A percentile compares a stretch with the other conserved stretches of the same genome.
phyloP scores from a whole-genome alignment of 1,140 invertebrate genomes.

The Vanessa tameamea region DNA sequence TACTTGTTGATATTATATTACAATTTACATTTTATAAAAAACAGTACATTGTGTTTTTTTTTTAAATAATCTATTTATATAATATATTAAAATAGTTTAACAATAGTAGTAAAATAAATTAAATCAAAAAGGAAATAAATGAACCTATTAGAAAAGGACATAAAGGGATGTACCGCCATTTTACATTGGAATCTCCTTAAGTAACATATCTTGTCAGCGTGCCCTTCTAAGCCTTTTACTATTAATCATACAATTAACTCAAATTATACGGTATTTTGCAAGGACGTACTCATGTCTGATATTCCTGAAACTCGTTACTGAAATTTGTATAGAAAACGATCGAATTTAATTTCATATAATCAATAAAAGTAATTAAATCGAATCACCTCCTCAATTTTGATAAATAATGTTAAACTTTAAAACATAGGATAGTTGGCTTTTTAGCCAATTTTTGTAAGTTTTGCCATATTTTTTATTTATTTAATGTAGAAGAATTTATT shows the following conservation, averaged over 20 bases:
- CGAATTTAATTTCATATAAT: too few species aligned
- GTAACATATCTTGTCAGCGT: constrained; percentile 1
- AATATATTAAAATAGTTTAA: too few species aligned
- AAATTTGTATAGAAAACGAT: too few species aligned
- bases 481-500: background rate
- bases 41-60: too few species aligned
- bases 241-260: background rate
- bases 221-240: background rate
- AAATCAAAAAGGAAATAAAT: background rate
- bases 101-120: background rate
- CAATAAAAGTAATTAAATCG: too few species aligned
- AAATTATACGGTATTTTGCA: background rate
- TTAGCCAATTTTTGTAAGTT: background rate
- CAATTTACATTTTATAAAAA: too few species aligned
- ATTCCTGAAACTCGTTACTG: too few species aligned
- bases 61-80: too few species aligned
- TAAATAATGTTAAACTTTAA: background rate
- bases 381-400: background rate
- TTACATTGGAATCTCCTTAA: background rate
- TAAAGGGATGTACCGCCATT: background rate
- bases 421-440: background rate
- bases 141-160: background rate
- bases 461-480: background rate
- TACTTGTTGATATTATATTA: too few species aligned
- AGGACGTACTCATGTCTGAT: too few species aligned